Base-by-base conservation (phyloP, 37 sponge, comb jelly and placozoan species). In the Ephydatia muelleri region DNA sequence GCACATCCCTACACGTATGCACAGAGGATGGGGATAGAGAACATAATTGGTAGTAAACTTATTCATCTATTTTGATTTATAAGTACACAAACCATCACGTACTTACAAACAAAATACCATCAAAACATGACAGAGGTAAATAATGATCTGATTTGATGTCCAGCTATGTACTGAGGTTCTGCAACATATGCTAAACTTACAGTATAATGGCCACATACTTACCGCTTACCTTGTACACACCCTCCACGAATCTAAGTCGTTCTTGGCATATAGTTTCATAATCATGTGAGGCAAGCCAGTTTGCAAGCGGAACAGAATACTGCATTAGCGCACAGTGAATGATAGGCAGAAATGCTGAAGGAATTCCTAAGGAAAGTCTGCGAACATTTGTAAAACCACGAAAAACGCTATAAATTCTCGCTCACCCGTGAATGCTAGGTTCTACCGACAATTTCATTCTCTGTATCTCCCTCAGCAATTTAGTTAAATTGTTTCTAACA, bases 211-310 rank as follows among this genome's bases (percentile, higher is more conserved):
- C n/a, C n/a, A 66, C 12, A 19, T 68, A n/a, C n/a, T 75, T 13
- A 25, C 9, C 21, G 12, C 65, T 14, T 19, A 88, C 84, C 71
- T 72, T 78, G 76, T 93, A 96, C 43, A 93, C 33, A 0, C 78
- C 80, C 76, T 91, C 91, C 19, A 96, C 34, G 68, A 96, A 96
- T 19, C 93, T 57, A 23, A 86, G 82, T 96, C 96, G 49, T 76
- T 91, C 67, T 85, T 82, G 19, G 89, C 87, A 39, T 86, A 93
- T 65, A 96, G 79, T 26, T 26, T 96, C 91, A 43, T 85, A 87
- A n/a, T 85, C 96, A 21, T 85, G 67, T 12, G 49, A 47, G 31
- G 86, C 73, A 23, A 96, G 76, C 83, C 89, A 91, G 57, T 82
- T 68, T 29, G 93, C 88, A 28, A 96, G 84, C 0, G 84, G 91